Percentiles rank a stretch among this genome's conserved stretches.
phyloP scores from a whole-genome alignment of 2,888 invertebrate genomes.

The Dasysyrphus tricinctus region DNA sequence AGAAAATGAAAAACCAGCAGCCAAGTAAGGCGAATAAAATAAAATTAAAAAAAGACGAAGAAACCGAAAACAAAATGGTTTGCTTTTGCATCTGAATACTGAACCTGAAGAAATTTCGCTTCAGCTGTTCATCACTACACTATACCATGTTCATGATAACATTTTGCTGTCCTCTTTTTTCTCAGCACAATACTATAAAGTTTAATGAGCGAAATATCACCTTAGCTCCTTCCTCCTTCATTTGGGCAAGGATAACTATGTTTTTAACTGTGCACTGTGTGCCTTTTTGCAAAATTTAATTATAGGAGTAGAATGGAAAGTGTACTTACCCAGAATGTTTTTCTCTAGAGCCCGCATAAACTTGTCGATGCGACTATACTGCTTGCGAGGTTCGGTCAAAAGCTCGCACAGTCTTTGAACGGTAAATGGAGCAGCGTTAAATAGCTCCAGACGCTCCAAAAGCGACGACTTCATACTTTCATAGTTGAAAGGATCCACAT shows the following conservation, averaged over 20 bases:
- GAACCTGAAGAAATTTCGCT: conserved; percentile 41
- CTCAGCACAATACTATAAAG: conserved; percentile 12
- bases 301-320: conserved; percentile 21
- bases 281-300: conserved; percentile 15
- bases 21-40: neutral
- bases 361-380: conserved; percentile 98
- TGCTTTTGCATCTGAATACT: conserved; percentile 29
- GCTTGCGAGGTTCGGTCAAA: conserved; percentile 94
- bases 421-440: conserved; percentile 96
- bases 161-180: conserved; percentile 53
- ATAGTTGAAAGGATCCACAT: conserved; percentile 95
- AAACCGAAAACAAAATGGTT: conserved; percentile 57
- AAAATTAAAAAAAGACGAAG: conserved; percentile 29
- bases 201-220: conserved; percentile 19
- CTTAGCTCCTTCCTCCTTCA: conserved; percentile 51
- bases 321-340: conserved; percentile 87
- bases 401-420: conserved; percentile 98
- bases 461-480: conserved; percentile 94
- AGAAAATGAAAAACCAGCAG: conserved; percentile 33
- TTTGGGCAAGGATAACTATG: conserved; percentile 29
- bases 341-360: conserved; percentile 98
- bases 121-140: conserved; percentile 64
- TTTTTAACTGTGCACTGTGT: conserved; percentile 9
- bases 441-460: conserved; percentile 91
- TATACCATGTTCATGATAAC: neutral